Evolutionary conservation across 2,888 invertebrate species (phyloP), one percentile per base, ranked within the genome.

Genomic region (Dioctria linearis): DNA sequence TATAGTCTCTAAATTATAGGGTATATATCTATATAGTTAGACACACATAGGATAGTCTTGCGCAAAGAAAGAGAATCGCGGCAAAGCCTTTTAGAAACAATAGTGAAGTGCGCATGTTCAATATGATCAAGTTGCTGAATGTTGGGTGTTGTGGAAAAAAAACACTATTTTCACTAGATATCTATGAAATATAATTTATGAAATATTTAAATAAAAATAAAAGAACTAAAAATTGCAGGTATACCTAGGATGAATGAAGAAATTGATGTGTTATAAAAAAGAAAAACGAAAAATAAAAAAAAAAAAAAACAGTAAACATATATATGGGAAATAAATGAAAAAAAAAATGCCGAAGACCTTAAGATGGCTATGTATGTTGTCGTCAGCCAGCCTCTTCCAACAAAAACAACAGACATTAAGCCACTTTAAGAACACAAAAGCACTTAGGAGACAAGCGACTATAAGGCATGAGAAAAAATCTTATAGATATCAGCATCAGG

Each of bases 351-450:
- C 13, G 3, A 39, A 39, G 65, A 39, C 65, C 25, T 65, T 25
- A 40, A 65, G 25, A 25, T 25, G 40, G 40, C 40, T 25, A 25
- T 25, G 25, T 25, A 25, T 25, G 25, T 25, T 25, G 25, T 25
- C 25, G 25, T 25, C 25, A 25, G 25, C 25, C 3, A 39, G 37
- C 37, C 65, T 65, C 39, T 25, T 25, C 37, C 37, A 65, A 65
- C 9, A 25, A 25, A 25, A 25, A 25, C 25, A 65, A 65, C 65
- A 39, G 65, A n/a, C 65, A 65, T 65, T 65, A 65, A 65, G 65
- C 40, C 65, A 65, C 65, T 65, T 65, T 65, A 65, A 65, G 65
- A 65, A 65, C 39, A 65, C 65, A 65, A 65, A 65, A 65, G 39
- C 65, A 65, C 65, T 65, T 65, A 65, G 65, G 37, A 65, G 65